Conservation (phyloP, 2,113 vertebrate species). For the Pollimyrus isidori region DNA sequence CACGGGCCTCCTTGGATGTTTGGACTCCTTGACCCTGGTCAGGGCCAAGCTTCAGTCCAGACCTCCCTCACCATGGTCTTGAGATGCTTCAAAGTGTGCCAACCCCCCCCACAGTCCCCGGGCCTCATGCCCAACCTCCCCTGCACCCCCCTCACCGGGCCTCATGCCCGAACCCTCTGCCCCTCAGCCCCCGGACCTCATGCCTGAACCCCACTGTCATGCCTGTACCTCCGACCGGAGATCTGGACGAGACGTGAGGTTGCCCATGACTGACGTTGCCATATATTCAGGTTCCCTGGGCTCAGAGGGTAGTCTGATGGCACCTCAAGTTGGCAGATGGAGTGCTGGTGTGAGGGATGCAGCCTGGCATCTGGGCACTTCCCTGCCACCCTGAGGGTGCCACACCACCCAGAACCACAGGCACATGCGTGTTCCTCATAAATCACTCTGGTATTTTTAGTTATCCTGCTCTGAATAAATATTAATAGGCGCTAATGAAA, state of each 20-base stretch:
- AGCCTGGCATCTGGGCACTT: background rate
- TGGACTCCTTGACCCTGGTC: constrained; percentile 9
- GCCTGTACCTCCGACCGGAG: background rate
- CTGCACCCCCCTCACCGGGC: too few relatives aligned
- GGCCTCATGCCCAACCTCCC: too few relatives aligned
- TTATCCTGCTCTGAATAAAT: background rate
- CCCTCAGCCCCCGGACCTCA: background rate
- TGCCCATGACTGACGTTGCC: background rate
- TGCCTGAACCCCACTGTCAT: background rate
- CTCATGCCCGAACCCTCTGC: background rate
- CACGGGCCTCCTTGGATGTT: constrained; percentile 9
- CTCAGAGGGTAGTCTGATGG: background rate
- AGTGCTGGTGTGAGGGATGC: background rate
- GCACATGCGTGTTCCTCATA: background rate
- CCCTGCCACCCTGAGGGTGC: too few relatives aligned
- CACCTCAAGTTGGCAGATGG: background rate
- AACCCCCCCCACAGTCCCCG: background rate
- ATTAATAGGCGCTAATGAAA: background rate
- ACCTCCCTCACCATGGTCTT: background rate
- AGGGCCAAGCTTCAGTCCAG: background rate
- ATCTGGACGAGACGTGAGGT: background rate
- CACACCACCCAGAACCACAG: background rate
- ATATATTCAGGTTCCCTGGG: background rate
- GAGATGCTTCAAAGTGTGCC: background rate
- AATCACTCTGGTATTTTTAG: background rate